These are phyloP conservation scores for Peromyscus leucopus DNA, from an alignment of 2,113 vertebrate species.

Conservation along the genomic window DNA sequence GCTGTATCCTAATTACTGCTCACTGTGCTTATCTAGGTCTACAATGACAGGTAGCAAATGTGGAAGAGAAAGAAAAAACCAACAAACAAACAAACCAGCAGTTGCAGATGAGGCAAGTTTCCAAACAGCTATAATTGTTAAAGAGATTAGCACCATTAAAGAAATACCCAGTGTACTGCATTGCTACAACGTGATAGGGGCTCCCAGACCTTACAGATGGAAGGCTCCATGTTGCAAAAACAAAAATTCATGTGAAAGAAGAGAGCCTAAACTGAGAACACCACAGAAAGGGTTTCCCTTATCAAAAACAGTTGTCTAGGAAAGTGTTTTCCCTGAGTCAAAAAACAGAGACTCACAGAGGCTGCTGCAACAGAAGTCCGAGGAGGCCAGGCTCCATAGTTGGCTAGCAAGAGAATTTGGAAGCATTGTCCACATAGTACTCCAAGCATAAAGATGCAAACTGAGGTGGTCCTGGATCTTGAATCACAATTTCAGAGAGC, in stretches of 20 bases:
- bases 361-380: background rate
- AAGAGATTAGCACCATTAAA: background rate
- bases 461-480: background rate
- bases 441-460: background rate
- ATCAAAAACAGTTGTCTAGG: background rate
- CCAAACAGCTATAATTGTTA: background rate
- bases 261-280: background rate
- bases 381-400: background rate
- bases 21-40: background rate
- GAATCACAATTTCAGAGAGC: background rate
- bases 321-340: too few relatives aligned
- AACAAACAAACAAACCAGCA: background rate
- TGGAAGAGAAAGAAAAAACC: background rate
- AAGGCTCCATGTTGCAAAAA: background rate
- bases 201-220: background rate
- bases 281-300: background rate
- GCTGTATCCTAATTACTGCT: background rate
- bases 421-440: background rate
- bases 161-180: background rate
- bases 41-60: background rate
- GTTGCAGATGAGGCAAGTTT: background rate
- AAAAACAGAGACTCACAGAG: background rate
- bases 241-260: background rate
- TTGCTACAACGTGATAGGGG: too few relatives aligned
- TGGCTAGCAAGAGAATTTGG: background rate